phyloP scores from a whole-genome alignment of 2,797 vertebrate species.

The Amphiprion clarkii region DNA sequence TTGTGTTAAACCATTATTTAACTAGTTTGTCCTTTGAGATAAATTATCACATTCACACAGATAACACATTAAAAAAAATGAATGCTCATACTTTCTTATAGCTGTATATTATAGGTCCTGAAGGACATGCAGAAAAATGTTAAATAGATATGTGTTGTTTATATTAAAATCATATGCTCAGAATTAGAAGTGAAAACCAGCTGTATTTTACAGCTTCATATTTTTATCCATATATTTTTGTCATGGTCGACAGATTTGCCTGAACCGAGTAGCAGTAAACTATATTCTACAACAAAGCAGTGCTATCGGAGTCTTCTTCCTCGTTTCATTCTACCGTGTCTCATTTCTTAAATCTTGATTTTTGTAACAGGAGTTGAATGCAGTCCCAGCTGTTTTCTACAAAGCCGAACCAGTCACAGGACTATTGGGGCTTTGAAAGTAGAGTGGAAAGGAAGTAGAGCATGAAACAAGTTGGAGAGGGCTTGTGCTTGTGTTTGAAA shows the following conservation, averaged over 20 bases:
- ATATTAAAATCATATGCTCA: background rate
- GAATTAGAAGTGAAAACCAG: background rate
- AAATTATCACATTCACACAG: background rate
- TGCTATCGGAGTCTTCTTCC: background rate
- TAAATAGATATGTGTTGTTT: background rate
- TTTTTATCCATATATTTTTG: background rate
- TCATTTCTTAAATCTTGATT: background rate
- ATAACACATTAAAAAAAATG: background rate
- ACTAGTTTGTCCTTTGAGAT: background rate
- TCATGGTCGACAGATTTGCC: background rate
- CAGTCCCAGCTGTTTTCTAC: slow-evolving; percentile 16
- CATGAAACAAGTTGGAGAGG: slow-evolving; percentile 49
- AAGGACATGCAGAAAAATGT: background rate
- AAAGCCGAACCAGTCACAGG: slow-evolving; percentile 24
- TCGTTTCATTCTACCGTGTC: background rate
- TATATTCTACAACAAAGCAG: background rate
- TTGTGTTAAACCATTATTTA: background rate
- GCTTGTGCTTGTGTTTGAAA: slow-evolving; percentile 41
- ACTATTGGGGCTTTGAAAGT: slow-evolving; percentile 36
- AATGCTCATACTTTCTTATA: background rate
- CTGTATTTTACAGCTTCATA: background rate
- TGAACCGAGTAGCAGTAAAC: background rate
- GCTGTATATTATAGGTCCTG: background rate
- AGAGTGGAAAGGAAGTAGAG: slow-evolving; percentile 51
- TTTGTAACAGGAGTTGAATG: slow-evolving; percentile 15